Base-by-base conservation (phyloP, 1,140 invertebrate species). In the Colletes latitarsis region DNA sequence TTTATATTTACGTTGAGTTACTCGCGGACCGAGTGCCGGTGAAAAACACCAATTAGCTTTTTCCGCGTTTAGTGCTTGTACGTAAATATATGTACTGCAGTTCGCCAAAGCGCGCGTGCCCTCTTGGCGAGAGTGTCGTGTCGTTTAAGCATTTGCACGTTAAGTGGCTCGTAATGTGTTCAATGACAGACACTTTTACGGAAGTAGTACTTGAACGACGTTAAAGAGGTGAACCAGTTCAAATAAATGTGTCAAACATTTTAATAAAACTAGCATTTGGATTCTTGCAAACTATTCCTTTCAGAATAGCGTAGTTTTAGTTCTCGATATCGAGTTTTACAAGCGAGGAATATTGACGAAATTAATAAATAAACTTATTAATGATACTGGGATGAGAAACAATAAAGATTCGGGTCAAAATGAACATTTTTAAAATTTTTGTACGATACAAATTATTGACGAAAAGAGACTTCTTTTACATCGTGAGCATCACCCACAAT, bases 91-190 rank as follows among this genome's bases (percentile, higher is more conserved):
- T 71, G 75, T 74, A 41, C 70, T 52, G 30, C 30, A 81, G 46
- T 15, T 41, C 46, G 62, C 30, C 63, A 30, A 10, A 8, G 30
- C 30, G 60, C 58, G 60, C 46, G 55, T 66, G 68, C 77, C 64
- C 43, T 52, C 46, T 69, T 66, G 19, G 67, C 46, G 6, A 60
- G 46, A 62, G 53, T 76, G 41, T 60, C 64, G 14, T 55, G 15
- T n/a, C 14, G 39, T 74, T 82, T 82, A 82, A 86, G 64, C 79
- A 82, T 85, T 86, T 85, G 55, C 63, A 21, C 30, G 30, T 19
- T 63, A 68, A 86, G 62, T 82, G 67, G 41, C 64, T 73, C 60
- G 67, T 64, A 30, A 21, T 52, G 12, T 41, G 39, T 15, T 74
- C 60, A 60, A 41, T 82, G 60, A 41, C 39, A 30, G 55, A 72